Evolutionary conservation across 2,888 invertebrate genomes (phyloP), one percentile per base, ranked within the genome.

Genomic region (Anthrax anthrax): DNA sequence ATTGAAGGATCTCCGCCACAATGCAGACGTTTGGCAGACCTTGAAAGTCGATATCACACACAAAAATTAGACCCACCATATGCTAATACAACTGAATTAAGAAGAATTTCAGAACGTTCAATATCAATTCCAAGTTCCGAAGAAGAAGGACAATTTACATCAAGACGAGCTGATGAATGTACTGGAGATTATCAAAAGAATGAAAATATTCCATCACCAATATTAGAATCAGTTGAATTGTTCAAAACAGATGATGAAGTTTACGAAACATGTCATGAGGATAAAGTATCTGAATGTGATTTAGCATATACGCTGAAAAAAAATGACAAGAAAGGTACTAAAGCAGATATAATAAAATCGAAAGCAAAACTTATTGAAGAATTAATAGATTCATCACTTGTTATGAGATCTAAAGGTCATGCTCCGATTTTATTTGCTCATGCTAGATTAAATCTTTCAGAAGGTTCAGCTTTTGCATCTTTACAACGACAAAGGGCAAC

Each of bases 381-480:
- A 55, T 64, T 77, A 32, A 76, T 82, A 38, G 71, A 75, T 53
- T 80, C 84, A 0, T 81, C 84, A 1, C 73, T 81, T 57, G 67
- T 72, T 0, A 60, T 79, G 52, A 75, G 82, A 18, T 81, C 80
- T 57, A 73, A 80, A 47, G 84, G 85, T 1, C 82, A 84, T 49
- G 83, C 82, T 23, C 83, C 86, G 0, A 76, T 85, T 52, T 63
- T 87, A 0, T 88, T 87, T 64, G 84, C 86, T 6, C 81, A 84
- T 58, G 83, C 84, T 16, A 72, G 85, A 47, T 69, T 88, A 8
- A 88, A 88, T 59, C 70, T 88, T 4, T 88, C 88, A 0, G 88
- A 89, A 69, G 88, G 88, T 0, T 87, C 88, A 14, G 84, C 81
- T 8, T 80, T 84, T 57, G 77, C 77, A 3, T 70, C 84, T 1